phyloP scores from a whole-genome alignment of 2,113 vertebrate species.

The Okapia johnstoni region DNA sequence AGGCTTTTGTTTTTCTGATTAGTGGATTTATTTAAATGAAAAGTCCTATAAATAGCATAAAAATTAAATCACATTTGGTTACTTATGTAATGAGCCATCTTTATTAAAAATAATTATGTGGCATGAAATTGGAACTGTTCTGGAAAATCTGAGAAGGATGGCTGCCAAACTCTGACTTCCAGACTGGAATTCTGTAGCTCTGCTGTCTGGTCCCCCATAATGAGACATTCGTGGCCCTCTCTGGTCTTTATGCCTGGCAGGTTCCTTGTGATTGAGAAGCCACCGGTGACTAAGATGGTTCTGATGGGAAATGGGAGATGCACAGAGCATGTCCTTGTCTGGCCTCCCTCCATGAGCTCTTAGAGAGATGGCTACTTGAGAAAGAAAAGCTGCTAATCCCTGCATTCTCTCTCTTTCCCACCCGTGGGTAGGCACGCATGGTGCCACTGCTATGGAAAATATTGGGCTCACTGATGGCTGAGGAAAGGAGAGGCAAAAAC shows the following conservation, averaged over 20 bases:
- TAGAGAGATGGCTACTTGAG: background rate
- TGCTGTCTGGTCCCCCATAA: background rate
- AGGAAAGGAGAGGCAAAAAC: background rate
- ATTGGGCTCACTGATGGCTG: background rate
- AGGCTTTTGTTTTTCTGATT: background rate
- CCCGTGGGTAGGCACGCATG: background rate
- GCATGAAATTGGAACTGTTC: conserved; percentile 23
- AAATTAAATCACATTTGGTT: conserved; percentile 25
- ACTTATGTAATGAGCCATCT: conserved; percentile 20
- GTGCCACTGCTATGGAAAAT: background rate
- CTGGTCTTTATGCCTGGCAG: background rate
- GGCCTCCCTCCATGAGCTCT: background rate
- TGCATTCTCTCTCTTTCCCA: conserved; percentile 48
- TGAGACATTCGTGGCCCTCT: background rate
- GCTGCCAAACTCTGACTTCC: background rate
- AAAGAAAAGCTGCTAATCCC: conserved; percentile 60
- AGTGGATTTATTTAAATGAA: background rate
- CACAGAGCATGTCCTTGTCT: background rate
- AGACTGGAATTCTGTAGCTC: background rate
- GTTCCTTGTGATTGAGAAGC: background rate
- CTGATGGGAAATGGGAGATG: background rate
- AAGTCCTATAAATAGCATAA: background rate
- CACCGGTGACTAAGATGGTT: background rate
- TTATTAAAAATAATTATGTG: conserved; percentile 10
- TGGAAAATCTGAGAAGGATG: conserved; percentile 28